Conservation (phyloP, 2,113 vertebrate genomes). For the Erinaceus europaeus region DNA sequence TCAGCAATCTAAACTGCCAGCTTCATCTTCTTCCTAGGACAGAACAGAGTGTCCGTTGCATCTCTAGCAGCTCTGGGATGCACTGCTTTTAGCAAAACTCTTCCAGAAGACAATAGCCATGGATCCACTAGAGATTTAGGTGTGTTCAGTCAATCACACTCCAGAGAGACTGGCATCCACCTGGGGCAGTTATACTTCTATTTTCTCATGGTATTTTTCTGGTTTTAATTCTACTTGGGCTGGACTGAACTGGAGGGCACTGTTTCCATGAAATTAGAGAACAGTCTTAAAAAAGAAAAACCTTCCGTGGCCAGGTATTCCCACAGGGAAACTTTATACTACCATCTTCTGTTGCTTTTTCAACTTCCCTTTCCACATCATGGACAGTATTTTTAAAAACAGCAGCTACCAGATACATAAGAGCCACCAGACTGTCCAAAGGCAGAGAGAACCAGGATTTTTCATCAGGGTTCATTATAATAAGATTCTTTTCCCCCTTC, state of each 20-base stretch:
- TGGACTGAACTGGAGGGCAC: background rate
- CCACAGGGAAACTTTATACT: background rate
- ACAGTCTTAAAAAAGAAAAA: background rate
- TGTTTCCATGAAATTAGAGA: too few species aligned
- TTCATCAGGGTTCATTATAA: background rate
- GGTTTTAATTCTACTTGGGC: slow-evolving; percentile 5
- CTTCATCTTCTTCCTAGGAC: slow-evolving; percentile 72
- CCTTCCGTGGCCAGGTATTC: background rate
- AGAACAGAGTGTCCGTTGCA: slow-evolving; percentile 57
- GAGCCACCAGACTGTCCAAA: background rate
- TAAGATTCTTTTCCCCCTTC: background rate
- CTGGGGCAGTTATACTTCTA: slow-evolving; percentile 47
- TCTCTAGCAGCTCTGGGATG: slow-evolving; percentile 35
- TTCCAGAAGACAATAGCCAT: slow-evolving; percentile 3
- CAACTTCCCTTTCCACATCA: background rate
- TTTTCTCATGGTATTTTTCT: background rate
- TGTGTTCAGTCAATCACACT: slow-evolving; percentile 63
- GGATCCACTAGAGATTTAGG: slow-evolving; percentile 55
- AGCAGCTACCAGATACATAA: background rate
- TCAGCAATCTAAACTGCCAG: slow-evolving; percentile 73
- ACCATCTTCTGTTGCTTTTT: background rate
- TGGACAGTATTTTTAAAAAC: background rate
- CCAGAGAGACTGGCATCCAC: slow-evolving; percentile 35
- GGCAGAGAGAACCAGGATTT: background rate
- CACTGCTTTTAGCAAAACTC: slow-evolving; percentile 62